A percentile compares a stretch with the other conserved stretches of the same genome.
These are phyloP conservation scores for Crax fasciolata DNA, from an alignment of 2,797 vertebrate genomes.

Conservation along the genomic window DNA sequence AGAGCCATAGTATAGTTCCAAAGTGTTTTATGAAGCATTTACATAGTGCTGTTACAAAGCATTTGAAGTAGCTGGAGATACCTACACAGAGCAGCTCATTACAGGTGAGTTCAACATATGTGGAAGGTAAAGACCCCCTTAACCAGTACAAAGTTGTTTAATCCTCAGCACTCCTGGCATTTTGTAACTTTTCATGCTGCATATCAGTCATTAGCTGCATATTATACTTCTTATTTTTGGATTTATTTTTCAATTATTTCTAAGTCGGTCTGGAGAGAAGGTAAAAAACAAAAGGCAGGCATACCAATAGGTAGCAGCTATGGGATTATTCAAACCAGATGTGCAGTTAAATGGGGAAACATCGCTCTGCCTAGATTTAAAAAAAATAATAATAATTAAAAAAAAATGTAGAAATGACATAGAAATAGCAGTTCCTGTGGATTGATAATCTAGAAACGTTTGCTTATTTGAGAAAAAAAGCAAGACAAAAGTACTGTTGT, in stretches of 20 bases:
- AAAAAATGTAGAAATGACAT: not conserved
- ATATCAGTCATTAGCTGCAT: not conserved
- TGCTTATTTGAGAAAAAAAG: not conserved
- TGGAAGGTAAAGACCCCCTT: not conserved
- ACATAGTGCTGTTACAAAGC: not conserved
- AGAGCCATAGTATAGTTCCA: too few species aligned
- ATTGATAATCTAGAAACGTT: not conserved
- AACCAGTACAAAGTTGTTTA: not conserved
- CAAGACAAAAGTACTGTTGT: not conserved
- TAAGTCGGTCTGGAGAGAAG: not conserved
- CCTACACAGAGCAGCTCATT: not conserved
- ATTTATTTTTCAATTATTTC: slow-evolving; percentile 10
- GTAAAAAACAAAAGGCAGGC: slow-evolving; percentile 22
- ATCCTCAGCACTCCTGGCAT: not conserved
- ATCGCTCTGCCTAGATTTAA: not conserved
- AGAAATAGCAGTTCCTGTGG: not conserved
- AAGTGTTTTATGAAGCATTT: too few species aligned
- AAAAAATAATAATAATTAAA: not conserved
- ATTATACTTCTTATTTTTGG: not conserved
- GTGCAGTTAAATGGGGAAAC: slow-evolving; percentile 43
- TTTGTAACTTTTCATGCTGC: not conserved
- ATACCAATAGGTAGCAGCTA: slow-evolving; percentile 60
- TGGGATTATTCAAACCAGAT: slow-evolving; percentile 56
- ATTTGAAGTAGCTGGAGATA: not conserved
- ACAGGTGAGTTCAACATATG: not conserved